Conservation (phyloP, 2,113 vertebrate species). For the Mastomys natalensis region DNA sequence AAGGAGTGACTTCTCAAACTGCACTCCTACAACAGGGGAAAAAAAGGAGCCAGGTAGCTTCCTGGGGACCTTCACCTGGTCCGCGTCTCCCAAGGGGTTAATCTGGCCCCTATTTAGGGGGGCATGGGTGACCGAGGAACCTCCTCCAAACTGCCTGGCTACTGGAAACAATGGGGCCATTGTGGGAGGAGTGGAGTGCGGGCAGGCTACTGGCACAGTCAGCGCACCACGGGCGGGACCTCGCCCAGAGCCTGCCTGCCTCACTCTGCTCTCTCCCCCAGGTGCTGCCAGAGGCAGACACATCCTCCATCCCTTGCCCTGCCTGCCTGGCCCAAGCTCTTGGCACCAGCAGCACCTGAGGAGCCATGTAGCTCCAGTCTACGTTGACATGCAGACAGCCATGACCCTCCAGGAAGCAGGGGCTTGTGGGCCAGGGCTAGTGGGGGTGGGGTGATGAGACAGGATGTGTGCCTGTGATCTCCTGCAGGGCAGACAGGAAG, state of each 20-base stretch:
- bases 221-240: conserved; percentile 66
- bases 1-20: background rate
- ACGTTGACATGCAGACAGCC: conserved; percentile 42
- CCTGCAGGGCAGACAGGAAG: conserved; percentile 78
- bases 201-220: conserved; percentile 82
- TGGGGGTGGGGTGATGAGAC: conserved; percentile 61
- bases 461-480: conserved; percentile 76
- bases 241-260: conserved; percentile 50
- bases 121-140: conserved; percentile 75
- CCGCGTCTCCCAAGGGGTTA: conserved; percentile 80
- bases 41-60: background rate
- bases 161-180: conserved; percentile 86
- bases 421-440: conserved; percentile 45
- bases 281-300: conserved; percentile 70
- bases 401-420: conserved; percentile 72
- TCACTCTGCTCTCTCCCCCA: conserved; percentile 62
- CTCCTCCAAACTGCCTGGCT: conserved; percentile 84
- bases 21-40: background rate
- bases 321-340: conserved; percentile 26
- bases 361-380: conserved; percentile 46
- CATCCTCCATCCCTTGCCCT: conserved; percentile 1
- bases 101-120: conserved; percentile 72
- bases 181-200: conserved; percentile 83
- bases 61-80: background rate
- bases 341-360: conserved; percentile 12